phyloP scores from a whole-genome alignment of 1,140 invertebrate species.

The Gryllus bimaculatus region DNA sequence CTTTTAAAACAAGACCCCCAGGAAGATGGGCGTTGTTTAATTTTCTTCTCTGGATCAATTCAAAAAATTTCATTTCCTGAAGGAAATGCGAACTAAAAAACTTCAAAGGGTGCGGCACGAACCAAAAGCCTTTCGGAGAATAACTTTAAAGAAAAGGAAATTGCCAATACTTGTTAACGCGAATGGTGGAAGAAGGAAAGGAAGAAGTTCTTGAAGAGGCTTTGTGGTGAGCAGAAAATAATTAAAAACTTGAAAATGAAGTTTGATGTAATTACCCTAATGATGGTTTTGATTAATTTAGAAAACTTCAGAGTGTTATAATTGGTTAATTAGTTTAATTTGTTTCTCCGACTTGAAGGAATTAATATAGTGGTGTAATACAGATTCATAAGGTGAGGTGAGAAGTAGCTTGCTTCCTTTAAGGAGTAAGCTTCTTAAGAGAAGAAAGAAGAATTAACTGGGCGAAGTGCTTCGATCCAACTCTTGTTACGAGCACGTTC shows the following conservation, averaged over 20 bases:
- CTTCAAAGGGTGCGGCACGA: no score
- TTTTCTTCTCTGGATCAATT: no score
- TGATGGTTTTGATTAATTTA: constrained; percentile 1
- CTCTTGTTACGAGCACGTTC: neutral
- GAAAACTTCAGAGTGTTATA: neutral
- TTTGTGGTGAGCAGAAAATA: neutral
- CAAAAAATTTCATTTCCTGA: no score
- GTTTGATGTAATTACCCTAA: neutral
- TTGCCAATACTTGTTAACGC: no score
- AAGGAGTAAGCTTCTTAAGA: constrained; percentile 1
- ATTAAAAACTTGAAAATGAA: neutral
- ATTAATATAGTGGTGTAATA: neutral
- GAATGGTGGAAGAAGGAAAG: neutral
- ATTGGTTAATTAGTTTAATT: constrained; percentile 6
- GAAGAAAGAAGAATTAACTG: neutral
- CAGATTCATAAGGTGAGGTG: neutral
- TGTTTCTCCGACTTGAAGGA: neutral
- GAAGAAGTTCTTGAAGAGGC: neutral
- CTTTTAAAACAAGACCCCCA: no score
- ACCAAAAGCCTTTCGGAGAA: no score
- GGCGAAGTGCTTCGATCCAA: neutral
- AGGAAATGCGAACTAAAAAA: no score
- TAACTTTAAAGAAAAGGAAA: no score
- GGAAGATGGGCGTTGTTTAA: no score
- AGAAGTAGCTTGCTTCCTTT: neutral